Conservation (phyloP, 2,797 vertebrate genomes). For the Strix occidentalis region DNA sequence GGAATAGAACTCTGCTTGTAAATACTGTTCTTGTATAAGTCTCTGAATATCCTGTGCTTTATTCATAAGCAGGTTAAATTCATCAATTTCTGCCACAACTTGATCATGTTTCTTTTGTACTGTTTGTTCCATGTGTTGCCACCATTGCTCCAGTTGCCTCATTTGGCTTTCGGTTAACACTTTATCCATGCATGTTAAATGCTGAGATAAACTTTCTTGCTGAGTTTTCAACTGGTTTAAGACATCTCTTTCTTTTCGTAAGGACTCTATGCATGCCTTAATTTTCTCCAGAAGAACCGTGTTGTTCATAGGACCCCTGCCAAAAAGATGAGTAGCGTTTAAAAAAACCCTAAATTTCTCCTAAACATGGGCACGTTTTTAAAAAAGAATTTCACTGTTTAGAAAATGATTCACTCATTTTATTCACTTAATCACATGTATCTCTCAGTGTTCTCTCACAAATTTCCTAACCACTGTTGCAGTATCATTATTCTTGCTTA, state of each 20-base stretch:
- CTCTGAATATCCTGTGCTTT: conserved; percentile 70
- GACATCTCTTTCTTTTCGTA: conserved; percentile 76
- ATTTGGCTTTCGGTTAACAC: conserved; percentile 74
- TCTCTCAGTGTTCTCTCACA: not conserved
- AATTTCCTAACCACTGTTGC: not conserved
- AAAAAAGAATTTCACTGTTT: not conserved
- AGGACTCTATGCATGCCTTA: conserved; percentile 70
- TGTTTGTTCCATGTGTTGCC: conserved; percentile 77
- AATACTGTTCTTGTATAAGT: conserved; percentile 66
- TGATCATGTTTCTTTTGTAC: conserved; percentile 76
- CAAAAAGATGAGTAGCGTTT: not conserved
- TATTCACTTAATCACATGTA: not conserved
- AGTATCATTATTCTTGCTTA: not conserved
- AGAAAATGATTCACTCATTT: not conserved
- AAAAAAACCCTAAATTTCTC: not conserved
- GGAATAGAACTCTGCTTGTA: not conserved
- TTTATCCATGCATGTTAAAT: conserved; percentile 77
- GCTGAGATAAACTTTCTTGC: conserved; percentile 69
- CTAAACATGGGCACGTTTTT: not conserved
- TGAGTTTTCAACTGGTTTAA: conserved; percentile 78
- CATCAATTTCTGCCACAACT: conserved; percentile 68
- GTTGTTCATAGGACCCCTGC: conserved; percentile 81
- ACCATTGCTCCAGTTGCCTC: conserved; percentile 77
- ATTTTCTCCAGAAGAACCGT: conserved; percentile 78
- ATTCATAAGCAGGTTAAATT: conserved; percentile 73